phyloP scores from a whole-genome alignment of 1,140 invertebrate genomes.

The Heterodera carotae region DNA sequence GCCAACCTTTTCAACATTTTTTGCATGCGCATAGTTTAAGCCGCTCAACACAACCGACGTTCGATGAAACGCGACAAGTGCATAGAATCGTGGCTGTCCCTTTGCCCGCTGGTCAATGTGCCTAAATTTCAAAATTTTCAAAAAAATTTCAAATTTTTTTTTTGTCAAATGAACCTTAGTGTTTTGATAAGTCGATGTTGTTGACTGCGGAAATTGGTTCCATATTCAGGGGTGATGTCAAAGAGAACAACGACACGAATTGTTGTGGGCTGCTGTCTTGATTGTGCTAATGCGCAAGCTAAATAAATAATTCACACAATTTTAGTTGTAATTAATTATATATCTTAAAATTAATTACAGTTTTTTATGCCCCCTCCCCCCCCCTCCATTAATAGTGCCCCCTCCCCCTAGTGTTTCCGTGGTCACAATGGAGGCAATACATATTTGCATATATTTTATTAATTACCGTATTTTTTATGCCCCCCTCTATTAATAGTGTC shows the following conservation, averaged over 20 bases:
- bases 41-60: constrained; percentile 24
- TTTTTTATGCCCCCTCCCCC: too few species aligned
- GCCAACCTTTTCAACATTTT: constrained; percentile 30
- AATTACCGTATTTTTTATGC: too few species aligned
- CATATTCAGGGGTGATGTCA: constrained; percentile 23
- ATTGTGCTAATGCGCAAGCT: background rate
- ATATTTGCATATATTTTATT: too few species aligned
- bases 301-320: too few species aligned
- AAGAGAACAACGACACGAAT: constrained; percentile 25
- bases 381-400: too few species aligned
- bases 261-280: background rate
- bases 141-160: background rate
- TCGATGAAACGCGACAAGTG: constrained; percentile 29
- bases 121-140: constrained; percentile 4
- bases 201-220: constrained; percentile 17
- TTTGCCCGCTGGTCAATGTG: constrained; percentile 21
- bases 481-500: too few species aligned
- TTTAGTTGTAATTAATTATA: too few species aligned
- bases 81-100: constrained; percentile 23
- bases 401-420: too few species aligned
- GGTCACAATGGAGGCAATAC: too few species aligned
- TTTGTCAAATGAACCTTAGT: background rate
- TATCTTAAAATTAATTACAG: too few species aligned
- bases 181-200: constrained; percentile 20
- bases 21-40: constrained; percentile 13